These are phyloP conservation scores for Eclectus roratus DNA, from an alignment of 2,113 vertebrate species.

Conservation along the genomic window DNA sequence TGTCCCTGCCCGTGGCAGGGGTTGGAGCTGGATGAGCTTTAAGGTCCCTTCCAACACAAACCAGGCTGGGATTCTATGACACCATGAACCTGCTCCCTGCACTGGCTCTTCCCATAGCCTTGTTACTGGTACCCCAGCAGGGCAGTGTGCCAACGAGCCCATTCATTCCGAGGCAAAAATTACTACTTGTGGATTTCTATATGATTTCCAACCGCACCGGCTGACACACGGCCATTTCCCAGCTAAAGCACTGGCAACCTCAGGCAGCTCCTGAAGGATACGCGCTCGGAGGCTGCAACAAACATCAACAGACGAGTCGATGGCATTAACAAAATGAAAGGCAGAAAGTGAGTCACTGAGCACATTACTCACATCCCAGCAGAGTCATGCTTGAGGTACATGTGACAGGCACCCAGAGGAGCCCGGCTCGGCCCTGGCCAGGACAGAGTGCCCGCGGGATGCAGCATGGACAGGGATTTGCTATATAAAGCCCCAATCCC, in stretches of 20 bases:
- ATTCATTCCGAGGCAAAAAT: background rate
- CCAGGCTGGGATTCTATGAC: background rate
- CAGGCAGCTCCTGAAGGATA: background rate
- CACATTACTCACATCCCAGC: background rate
- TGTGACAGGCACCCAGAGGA: constrained; percentile 32
- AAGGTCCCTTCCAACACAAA: background rate
- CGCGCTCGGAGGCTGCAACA: background rate
- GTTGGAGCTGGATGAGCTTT: accelerated
- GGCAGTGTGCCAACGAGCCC: accelerated
- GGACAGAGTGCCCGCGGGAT: background rate
- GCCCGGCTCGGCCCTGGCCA: background rate
- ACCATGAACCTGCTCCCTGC: accelerated
- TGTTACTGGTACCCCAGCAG: accelerated
- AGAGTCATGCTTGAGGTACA: constrained; percentile 56
- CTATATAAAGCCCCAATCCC: constrained; percentile 70
- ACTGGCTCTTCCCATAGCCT: accelerated
- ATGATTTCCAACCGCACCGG: accelerated
- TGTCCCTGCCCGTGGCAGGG: background rate
- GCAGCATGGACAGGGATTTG: constrained; percentile 7
- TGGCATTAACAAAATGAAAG: background rate
- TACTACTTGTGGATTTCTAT: accelerated
- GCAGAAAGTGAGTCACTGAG: constrained; percentile 17
- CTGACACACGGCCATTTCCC: accelerated
- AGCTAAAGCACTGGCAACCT: background rate
- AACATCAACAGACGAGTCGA: background rate